phyloP scores from a whole-genome alignment of 2,888 invertebrate genomes.

The Phragmatobia fuliginosa region DNA sequence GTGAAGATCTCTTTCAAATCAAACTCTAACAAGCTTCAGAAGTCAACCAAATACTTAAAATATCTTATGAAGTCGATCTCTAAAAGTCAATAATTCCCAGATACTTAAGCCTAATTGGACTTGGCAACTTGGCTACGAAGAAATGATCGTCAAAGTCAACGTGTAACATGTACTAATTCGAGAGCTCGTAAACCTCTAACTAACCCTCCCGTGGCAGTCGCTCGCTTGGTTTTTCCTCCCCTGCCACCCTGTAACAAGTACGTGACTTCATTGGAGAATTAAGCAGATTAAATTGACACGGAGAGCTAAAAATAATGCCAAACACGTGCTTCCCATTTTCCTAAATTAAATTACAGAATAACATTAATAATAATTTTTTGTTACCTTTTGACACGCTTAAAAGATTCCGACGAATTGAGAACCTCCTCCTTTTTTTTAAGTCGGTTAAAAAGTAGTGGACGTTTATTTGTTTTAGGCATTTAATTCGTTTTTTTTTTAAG shows the following conservation, averaged over 20 bases:
- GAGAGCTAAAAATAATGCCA: conserved; percentile 48
- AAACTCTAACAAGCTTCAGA: background rate
- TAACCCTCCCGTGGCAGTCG: conserved; percentile 22
- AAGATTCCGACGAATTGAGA: too few relatives aligned
- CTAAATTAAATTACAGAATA: conserved; percentile 45
- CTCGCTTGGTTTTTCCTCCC: conserved; percentile 11
- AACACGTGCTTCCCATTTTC: conserved; percentile 34
- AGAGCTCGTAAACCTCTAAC: conserved; percentile 31
- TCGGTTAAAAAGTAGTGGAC: too few relatives aligned
- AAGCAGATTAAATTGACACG: conserved; percentile 48
- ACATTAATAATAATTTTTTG: conserved; percentile 14
- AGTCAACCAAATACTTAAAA: background rate
- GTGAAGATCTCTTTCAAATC: too few relatives aligned
- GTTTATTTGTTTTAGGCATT: too few relatives aligned
- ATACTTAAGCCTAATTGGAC: conserved; percentile 22
- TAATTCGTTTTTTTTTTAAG: too few relatives aligned
- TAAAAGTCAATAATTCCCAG: conserved; percentile 19
- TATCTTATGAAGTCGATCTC: background rate
- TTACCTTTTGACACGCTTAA: background rate
- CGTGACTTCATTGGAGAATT: conserved; percentile 51
- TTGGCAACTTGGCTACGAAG: conserved; percentile 19
- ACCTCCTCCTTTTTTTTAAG: too few relatives aligned
- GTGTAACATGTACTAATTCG: conserved; percentile 38
- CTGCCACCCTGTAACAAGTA: conserved; percentile 32
- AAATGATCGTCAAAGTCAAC: conserved; percentile 30